phyloP scores from a whole-genome alignment of 2,113 vertebrate genomes.

The Hemiscyllium ocellatum region DNA sequence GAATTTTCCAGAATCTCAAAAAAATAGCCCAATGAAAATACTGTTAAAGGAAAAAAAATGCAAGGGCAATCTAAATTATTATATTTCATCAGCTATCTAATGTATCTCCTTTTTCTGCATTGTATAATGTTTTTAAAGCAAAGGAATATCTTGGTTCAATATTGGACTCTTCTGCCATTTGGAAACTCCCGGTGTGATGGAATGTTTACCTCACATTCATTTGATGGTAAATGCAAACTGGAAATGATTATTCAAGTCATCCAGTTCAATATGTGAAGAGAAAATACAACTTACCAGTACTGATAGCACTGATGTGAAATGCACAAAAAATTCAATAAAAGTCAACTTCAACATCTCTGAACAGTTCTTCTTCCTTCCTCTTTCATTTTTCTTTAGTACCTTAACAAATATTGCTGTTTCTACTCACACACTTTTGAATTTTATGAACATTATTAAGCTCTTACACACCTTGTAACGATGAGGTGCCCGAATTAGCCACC shows the following conservation, averaged over 20 bases:
- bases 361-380: not conserved
- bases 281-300: not conserved
- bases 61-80: too few relatives aligned
- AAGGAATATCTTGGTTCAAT: not conserved
- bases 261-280: not conserved
- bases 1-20: too few relatives aligned
- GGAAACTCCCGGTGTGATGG: not conserved
- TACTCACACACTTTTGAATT: not conserved
- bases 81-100: too few relatives aligned
- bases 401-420: not conserved
- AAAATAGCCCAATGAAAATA: too few relatives aligned
- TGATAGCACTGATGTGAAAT: not conserved
- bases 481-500: not conserved
- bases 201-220: not conserved
- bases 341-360: not conserved
- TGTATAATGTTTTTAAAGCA: too few relatives aligned
- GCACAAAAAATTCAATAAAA: not conserved
- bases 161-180: not conserved
- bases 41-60: too few relatives aligned
- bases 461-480: not conserved
- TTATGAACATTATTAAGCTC: not conserved
- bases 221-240: not conserved
- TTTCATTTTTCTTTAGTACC: not conserved
- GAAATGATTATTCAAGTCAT: not conserved
- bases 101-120: too few relatives aligned